Percentiles rank a stretch among this genome's conserved stretches.
These are phyloP conservation scores for Rhizoglyphus robini DNA, from an alignment of 1,140 invertebrate genomes.

Conservation along the genomic window DNA sequence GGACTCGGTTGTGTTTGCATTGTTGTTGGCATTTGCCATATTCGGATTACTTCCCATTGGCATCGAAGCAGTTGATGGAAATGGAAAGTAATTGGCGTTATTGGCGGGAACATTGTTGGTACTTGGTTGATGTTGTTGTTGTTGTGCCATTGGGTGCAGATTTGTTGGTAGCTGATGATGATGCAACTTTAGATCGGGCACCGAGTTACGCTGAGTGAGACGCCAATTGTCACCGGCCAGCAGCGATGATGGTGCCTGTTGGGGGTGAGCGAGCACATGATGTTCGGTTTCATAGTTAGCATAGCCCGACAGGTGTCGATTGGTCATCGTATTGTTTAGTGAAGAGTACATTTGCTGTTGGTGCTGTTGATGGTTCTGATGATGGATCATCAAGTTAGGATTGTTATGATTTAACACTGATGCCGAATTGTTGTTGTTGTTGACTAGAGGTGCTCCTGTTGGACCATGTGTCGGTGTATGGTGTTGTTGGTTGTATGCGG, in stretches of 20 bases:
- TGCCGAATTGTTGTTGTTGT: neutral
- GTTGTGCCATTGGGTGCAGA: neutral
- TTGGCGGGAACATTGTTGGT: slow-evolving; percentile 7
- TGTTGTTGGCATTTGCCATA: neutral
- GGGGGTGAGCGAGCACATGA: too few species aligned
- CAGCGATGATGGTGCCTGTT: neutral
- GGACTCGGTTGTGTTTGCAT: neutral
- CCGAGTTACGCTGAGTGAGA: neutral
- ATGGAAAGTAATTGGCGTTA: too few species aligned
- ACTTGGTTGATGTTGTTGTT: neutral
- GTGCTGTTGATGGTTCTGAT: too few species aligned
- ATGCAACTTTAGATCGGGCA: neutral
- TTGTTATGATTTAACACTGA: too few species aligned
- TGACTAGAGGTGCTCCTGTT: neutral
- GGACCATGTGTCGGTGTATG: neutral
- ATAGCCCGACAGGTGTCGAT: too few species aligned
- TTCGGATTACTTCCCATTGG: neutral
- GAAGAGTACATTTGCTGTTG: neutral
- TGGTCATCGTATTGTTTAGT: too few species aligned
- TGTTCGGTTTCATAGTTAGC: too few species aligned
- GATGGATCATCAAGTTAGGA: too few species aligned
- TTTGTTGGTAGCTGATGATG: neutral
- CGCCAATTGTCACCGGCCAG: neutral
- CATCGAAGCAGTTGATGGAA: neutral
- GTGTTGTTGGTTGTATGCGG: neutral